Conservation (phyloP, 2,113 vertebrate genomes). For the Melanotaenia duboulayi region DNA sequence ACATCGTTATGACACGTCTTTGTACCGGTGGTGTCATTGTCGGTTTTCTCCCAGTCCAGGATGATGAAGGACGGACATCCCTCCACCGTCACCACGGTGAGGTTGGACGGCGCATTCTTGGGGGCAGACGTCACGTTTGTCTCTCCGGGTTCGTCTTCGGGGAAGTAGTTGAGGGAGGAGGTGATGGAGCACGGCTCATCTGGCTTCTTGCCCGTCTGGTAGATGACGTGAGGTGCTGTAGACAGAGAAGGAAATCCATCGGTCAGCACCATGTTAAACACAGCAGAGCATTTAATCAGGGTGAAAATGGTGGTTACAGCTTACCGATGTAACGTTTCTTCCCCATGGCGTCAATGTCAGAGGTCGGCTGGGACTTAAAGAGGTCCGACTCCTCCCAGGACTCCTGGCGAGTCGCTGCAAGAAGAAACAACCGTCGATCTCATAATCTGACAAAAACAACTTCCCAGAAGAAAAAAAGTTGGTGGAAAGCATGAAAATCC, state of each 20-base stretch:
- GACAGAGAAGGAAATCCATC: background rate
- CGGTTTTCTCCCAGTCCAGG: conserved; percentile 91
- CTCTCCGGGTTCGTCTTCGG: conserved; percentile 77
- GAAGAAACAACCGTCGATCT: background rate
- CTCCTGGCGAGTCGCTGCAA: conserved; percentile 60
- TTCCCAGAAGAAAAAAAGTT: too few species aligned
- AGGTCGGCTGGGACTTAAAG: conserved; percentile 89
- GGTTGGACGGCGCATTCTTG: conserved; percentile 89
- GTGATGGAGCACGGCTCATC: conserved; percentile 95
- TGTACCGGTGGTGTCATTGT: conserved; percentile 93
- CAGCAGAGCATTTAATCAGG: background rate
- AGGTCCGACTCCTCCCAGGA: conserved; percentile 86
- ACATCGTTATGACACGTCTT: background rate
- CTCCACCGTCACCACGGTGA: conserved; percentile 95
- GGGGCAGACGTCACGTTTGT: conserved; percentile 86
- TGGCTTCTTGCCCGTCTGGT: conserved; percentile 89
- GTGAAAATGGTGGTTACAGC: conserved; percentile 7
- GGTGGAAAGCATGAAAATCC: too few species aligned
- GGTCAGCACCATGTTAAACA: background rate
- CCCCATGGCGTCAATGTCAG: conserved; percentile 89
- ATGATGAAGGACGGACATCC: conserved; percentile 95
- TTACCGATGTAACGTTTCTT: conserved; percentile 91
- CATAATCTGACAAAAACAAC: too few species aligned
- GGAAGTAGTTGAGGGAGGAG: conserved; percentile 89
- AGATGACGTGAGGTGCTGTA: conserved; percentile 90